These are phyloP conservation scores for Trypoxylon attenuatum DNA, from an alignment of 2,888 invertebrate genomes.

Conservation along the genomic window DNA sequence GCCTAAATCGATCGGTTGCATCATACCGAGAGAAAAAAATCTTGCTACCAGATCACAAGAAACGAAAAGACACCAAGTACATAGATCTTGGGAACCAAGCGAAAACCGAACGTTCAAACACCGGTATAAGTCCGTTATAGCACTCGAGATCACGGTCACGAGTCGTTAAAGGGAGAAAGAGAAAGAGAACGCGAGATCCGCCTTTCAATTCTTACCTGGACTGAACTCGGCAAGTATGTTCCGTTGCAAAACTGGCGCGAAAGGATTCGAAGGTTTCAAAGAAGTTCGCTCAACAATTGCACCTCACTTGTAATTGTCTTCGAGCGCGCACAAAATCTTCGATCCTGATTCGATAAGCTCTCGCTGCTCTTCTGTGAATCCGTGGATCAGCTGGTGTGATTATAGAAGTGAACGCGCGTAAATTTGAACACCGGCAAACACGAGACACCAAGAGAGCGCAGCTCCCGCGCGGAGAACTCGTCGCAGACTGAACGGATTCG, in stretches of 20 bases:
- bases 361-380: slow-evolving; percentile 48
- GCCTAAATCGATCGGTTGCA: no score
- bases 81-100: no score
- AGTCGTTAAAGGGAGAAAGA: no score
- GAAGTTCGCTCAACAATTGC: no score
- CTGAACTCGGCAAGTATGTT: slow-evolving; percentile 38
- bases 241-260: no score
- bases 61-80: no score
- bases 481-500: slow-evolving; percentile 44
- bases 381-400: slow-evolving; percentile 12
- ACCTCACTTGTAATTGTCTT: no score
- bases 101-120: no score
- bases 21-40: no score
- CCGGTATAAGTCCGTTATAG: background rate
- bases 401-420: background rate
- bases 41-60: no score
- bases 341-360: slow-evolving; percentile 9
- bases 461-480: slow-evolving; percentile 45
- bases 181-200: background rate
- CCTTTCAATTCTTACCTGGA: slow-evolving; percentile 50
- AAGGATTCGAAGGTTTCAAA: no score
- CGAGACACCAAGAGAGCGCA: slow-evolving; percentile 46
- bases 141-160: slow-evolving; percentile 8
- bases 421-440: slow-evolving; percentile 13
- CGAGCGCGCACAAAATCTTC: slow-evolving; percentile 16